Percentiles rank a stretch among this genome's conserved stretches.
phyloP scores from a whole-genome alignment of 2,113 vertebrate genomes.

The Pungitius pungitius region DNA sequence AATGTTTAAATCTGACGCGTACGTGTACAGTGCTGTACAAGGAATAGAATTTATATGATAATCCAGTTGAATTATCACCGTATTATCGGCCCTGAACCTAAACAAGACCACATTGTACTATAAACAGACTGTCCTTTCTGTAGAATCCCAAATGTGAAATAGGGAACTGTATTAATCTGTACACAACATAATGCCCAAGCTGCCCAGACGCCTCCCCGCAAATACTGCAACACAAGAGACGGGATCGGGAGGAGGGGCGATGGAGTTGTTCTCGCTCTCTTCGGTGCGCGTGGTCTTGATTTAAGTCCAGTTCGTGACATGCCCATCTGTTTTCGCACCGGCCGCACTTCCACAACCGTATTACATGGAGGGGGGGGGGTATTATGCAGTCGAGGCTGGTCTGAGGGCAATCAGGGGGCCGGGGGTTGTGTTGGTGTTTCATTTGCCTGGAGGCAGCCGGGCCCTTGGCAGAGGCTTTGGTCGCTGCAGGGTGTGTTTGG shows the following conservation, averaged over 20 bases:
- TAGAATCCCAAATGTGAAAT: conserved; percentile 42
- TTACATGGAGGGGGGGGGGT: neutral
- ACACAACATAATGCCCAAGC: conserved; percentile 53
- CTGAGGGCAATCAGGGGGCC: conserved; percentile 21
- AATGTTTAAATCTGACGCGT: conserved; percentile 44
- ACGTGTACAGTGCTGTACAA: conserved; percentile 37
- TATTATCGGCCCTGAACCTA: conserved; percentile 42
- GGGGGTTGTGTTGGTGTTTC: neutral
- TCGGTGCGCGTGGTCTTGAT: conserved; percentile 70
- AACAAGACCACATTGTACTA: conserved; percentile 56
- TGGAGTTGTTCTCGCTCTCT: conserved; percentile 62
- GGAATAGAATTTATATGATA: conserved; percentile 36
- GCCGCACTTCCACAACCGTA: conserved; percentile 25
- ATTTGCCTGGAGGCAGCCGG: conserved; percentile 44
- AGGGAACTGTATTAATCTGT: conserved; percentile 42
- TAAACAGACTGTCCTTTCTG: conserved; percentile 61
- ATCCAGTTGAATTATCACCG: conserved; percentile 32
- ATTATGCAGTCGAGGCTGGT: conserved; percentile 2
- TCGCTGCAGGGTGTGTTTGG: conserved; percentile 67
- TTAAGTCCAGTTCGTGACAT: conserved; percentile 59
- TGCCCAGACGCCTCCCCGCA: conserved; percentile 48
- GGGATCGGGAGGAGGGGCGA: conserved; percentile 29
- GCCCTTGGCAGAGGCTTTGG: conserved; percentile 81
- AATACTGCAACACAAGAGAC: conserved; percentile 46
- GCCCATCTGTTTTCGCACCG: conserved; percentile 43